Base-by-base conservation (phyloP, 2,113 vertebrate species). In the Butorides virescens region DNA sequence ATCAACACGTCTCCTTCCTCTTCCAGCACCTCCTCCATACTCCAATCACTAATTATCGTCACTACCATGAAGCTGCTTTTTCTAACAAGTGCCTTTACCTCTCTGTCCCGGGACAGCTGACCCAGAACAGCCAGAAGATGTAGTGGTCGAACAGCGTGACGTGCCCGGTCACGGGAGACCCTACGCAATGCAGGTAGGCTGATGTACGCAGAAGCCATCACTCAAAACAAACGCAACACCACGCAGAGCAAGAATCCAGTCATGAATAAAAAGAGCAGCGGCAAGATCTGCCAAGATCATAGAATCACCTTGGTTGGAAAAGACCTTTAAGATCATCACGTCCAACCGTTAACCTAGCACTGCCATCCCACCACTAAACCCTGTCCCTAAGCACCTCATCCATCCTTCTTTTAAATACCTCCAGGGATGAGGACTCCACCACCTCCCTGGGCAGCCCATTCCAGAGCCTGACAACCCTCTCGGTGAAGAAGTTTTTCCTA, bases 141-240 rank as follows among this genome's bases (percentile, higher is more conserved):
- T 4, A 49, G 62, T 1, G 0, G 22, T 73, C 63, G 52, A 56
- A 62, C 4, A 19, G 19, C 3, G 0, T 9, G 10, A 74, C 62
- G 30, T 20, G 55, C 17, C 39, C 3, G 3, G 30, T 62, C 77
- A 73, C 11, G 67, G 70, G 36, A 78, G 47, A 73, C 34, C 34
- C 70, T 16, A 5, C 5, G 25, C 30, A 66, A 34, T 8, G 30
- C n/a, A 81, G 13, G 21, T 4, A 77, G 65, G 34, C 22, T 84
- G 46, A 80, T 3, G 32, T 17, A 62, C 17, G 21, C 16, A 26
- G 15, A 34, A 39, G 11, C 5, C 18, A 19, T 61, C 53, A 81
- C 30, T 75, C 58, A 59, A 86, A 92, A 74, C 0, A 5, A 82
- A n/a, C 2, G 4, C 36, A 52, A 47, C n/a, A 12, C 23, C 58